Conservation (phyloP, 2,113 vertebrate genomes). For the Sinocyclocheilus anophthalmus region DNA sequence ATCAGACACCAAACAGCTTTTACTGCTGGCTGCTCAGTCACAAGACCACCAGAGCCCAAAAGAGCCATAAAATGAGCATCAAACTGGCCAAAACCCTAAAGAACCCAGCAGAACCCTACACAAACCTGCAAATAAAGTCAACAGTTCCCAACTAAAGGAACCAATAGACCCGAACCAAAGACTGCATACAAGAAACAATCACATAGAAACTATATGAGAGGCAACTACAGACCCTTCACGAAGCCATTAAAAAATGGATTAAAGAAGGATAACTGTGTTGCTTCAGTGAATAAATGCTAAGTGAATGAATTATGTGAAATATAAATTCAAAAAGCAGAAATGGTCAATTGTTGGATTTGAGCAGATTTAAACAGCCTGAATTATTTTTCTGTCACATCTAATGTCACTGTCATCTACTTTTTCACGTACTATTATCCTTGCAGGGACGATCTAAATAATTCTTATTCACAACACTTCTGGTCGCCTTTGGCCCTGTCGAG, state of each 20-base stretch:
- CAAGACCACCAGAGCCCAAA: constrained; percentile 56
- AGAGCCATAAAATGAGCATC: constrained; percentile 50
- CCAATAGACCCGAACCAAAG: background rate
- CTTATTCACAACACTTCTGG: background rate
- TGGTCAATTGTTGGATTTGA: background rate
- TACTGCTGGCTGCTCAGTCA: constrained; percentile 61
- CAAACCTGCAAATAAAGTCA: constrained; percentile 16
- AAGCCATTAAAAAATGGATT: no score
- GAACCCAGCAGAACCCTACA: constrained; percentile 55
- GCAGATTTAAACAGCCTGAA: background rate
- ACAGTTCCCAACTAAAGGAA: background rate
- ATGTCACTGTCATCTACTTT: background rate
- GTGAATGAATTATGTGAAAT: background rate
- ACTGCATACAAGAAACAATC: background rate
- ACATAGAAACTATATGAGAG: no score
- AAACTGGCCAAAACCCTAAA: constrained; percentile 55
- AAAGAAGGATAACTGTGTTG: no score
- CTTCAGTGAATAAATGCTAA: background rate
- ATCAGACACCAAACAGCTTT: constrained; percentile 59
- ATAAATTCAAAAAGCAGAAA: background rate
- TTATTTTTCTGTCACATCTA: background rate
- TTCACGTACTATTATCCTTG: background rate
- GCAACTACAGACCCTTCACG: background rate
- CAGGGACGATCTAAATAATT: background rate
- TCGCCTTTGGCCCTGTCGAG: background rate